Percentiles rank a stretch among this genome's conserved stretches.
These are phyloP conservation scores for Rhynchopsitta pachyrhyncha DNA, from an alignment of 2,113 vertebrate species.

Conservation along the genomic window DNA sequence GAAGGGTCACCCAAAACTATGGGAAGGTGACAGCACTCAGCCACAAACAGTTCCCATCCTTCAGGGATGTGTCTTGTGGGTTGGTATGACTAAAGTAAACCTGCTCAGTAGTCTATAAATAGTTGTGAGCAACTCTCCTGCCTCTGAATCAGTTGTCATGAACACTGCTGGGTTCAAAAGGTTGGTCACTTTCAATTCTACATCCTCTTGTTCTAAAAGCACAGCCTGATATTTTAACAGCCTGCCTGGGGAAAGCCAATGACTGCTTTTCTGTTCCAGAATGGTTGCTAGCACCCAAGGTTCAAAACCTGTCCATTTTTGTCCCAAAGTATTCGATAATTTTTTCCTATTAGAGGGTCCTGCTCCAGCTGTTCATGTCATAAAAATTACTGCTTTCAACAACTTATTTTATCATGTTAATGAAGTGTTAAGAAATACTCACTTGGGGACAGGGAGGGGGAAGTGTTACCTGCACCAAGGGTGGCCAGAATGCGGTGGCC, in stretches of 20 bases:
- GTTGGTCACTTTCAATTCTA: neutral
- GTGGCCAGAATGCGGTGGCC: no score
- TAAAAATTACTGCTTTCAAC: neutral
- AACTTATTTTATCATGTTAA: neutral
- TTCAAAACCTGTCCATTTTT: neutral
- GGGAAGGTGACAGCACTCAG: neutral
- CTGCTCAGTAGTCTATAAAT: neutral
- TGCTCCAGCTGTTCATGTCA: neutral
- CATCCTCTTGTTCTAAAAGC: neutral
- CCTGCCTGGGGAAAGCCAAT: neutral
- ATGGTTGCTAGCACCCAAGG: neutral
- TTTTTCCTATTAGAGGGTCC: neutral
- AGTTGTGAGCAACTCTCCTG: neutral
- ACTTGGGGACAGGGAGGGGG: no score
- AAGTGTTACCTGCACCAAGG: no score
- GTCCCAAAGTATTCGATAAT: neutral
- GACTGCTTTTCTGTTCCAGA: neutral
- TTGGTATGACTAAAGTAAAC: neutral
- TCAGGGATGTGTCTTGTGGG: neutral
- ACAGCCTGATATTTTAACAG: neutral
- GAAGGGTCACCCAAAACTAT: neutral
- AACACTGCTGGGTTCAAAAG: neutral
- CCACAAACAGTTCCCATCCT: neutral
- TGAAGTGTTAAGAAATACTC: neutral
- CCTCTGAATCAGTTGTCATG: neutral